Percentiles rank a stretch among this genome's conserved stretches.
Conservation (phyloP, 2,797 vertebrate genomes). For the Hemibagrus guttatus region DNA sequence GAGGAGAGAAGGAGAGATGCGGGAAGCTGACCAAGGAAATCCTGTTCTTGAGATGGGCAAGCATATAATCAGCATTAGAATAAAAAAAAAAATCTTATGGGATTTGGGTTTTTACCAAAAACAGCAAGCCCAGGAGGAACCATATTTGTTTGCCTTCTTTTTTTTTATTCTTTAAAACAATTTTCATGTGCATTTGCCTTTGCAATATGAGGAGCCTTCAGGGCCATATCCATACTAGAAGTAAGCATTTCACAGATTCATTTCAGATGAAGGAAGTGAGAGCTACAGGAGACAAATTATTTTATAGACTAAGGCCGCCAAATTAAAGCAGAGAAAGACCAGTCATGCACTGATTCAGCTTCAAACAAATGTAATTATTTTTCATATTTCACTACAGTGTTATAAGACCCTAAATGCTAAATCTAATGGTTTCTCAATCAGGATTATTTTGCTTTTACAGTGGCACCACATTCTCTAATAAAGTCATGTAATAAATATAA, state of each 20-base stretch:
- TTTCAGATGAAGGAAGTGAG: constrained; percentile 39
- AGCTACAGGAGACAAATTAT: constrained; percentile 69
- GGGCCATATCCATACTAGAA: constrained; percentile 39
- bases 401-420: constrained; percentile 64
- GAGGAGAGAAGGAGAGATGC: constrained; percentile 46
- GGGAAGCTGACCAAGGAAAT: constrained; percentile 83
- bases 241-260: constrained; percentile 45
- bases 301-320: constrained; percentile 70
- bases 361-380: constrained; percentile 77
- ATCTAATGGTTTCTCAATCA: constrained; percentile 57
- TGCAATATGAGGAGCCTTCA: constrained; percentile 58
- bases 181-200: constrained; percentile 43
- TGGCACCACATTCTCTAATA: constrained; percentile 53
- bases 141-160: constrained; percentile 63
- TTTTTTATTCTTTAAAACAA: constrained; percentile 56
- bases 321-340: constrained; percentile 63
- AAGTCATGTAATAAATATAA: constrained; percentile 41
- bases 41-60: constrained; percentile 82
- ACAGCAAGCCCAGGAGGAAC: constrained; percentile 49
- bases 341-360: constrained; percentile 72
- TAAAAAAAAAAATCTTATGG: constrained; percentile 40
- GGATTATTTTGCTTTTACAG: constrained; percentile 56
- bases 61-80: constrained; percentile 72
- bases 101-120: constrained; percentile 47
- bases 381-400: constrained; percentile 78